A percentile compares a stretch with the other conserved stretches of the same genome.
phyloP scores from a whole-genome alignment of 2,888 invertebrate genomes.

The Ypsolopha sequella region DNA sequence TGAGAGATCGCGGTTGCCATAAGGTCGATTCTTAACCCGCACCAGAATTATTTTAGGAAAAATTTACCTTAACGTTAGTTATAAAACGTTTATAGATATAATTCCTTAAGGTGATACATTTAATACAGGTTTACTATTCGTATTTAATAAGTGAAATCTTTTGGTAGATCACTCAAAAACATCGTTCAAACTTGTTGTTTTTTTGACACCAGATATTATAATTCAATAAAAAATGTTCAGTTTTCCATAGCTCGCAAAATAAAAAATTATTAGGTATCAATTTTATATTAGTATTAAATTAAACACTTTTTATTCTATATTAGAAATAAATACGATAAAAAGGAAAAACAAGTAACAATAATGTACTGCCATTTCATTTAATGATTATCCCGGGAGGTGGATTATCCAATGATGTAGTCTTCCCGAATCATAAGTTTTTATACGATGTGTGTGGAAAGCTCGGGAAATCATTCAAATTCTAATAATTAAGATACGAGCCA shows the following conservation, averaged over 20 bases:
- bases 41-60: neutral
- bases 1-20: neutral
- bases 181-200: slow-evolving; percentile 15
- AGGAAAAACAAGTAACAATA: too few species aligned
- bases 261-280: too few species aligned
- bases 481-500: too few species aligned
- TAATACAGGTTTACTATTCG: neutral
- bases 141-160: slow-evolving; percentile 5
- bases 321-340: too few species aligned
- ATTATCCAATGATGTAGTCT: slow-evolving; percentile 46
- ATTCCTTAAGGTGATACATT: neutral
- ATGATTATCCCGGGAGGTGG: slow-evolving; percentile 33
- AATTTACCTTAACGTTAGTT: neutral
- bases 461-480: neutral
- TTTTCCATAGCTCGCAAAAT: too few species aligned
- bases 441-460: neutral
- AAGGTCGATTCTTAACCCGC: neutral
- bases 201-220: too few species aligned
- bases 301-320: too few species aligned
- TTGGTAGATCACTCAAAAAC: slow-evolving; percentile 15
- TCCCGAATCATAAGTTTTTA: slow-evolving; percentile 21
- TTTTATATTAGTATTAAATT: too few species aligned
- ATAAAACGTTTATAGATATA: too few species aligned
- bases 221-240: too few species aligned
- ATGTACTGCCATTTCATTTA: slow-evolving; percentile 18